Conservation (phyloP, 2,888 invertebrate genomes). For the Axea sp. region DNA sequence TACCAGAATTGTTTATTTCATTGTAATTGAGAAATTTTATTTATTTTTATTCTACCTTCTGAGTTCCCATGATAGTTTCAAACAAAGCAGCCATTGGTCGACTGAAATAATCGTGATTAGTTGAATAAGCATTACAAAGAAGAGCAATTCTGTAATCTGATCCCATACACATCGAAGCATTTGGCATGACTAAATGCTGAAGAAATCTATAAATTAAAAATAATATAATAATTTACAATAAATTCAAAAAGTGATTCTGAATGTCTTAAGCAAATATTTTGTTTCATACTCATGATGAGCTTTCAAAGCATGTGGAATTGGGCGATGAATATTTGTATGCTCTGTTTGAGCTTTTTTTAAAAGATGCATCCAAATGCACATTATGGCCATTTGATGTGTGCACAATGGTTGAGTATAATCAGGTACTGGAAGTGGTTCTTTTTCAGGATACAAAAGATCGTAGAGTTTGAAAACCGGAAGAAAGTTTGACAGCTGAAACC, state of each 20-base stretch:
- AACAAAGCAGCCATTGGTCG: conserved; percentile 95
- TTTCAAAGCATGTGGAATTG: conserved; percentile 90
- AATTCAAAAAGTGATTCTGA: no score
- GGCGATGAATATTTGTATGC: conserved; percentile 87
- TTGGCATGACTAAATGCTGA: conserved; percentile 90
- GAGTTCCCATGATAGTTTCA: conserved; percentile 89
- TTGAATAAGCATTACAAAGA: conserved; percentile 96
- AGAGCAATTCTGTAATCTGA: conserved; percentile 94
- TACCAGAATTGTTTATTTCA: no score
- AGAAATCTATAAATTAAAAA: conserved; percentile 87
- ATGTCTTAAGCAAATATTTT: no score
- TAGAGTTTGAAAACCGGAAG: conserved; percentile 92
- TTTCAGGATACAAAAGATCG: conserved; percentile 95
- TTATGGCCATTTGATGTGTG: conserved; percentile 94
- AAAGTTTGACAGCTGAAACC: conserved; percentile 66
- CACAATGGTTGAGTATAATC: conserved; percentile 92
- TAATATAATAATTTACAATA: no score
- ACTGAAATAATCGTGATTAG: conserved; percentile 94
- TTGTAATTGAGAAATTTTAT: no score
- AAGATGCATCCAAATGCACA: conserved; percentile 98
- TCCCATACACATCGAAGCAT: conserved; percentile 86
- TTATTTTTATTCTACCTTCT: no score
- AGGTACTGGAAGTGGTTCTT: conserved; percentile 92
- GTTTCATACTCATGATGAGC: conserved; percentile 89
- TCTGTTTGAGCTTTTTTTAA: conserved; percentile 95